Base-by-base conservation (phyloP, 2,888 invertebrate genomes). In the Campaea margaritaria region DNA sequence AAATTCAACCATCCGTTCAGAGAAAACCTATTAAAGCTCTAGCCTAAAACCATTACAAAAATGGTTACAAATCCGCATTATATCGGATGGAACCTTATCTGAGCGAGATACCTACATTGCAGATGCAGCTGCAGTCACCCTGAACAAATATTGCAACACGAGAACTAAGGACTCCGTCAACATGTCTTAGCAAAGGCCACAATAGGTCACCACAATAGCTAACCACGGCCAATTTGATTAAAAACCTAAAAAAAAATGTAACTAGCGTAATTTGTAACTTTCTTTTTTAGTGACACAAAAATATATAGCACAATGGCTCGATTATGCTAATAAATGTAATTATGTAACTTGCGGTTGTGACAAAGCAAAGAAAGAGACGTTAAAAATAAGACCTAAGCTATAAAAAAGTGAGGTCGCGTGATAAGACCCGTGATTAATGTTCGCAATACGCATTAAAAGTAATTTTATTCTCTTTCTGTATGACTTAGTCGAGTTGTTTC, bases 401-500 rank as follows among this genome's bases (percentile, higher is more conserved):
- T 64, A 65, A 63, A 64, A 55, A 66, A 58, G 53, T 57, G 62
- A 60, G 64, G 59, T 70, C 57, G 67, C 68, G 70, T 68, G 68
- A 66, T 70, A 67, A 66, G 52, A 61, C 54, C 28, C 59, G 52
- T 67, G 65, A 67, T 65, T 84, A 81, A 83, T 79, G 82, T 74
- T 70, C 70, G 65, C 72, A 74, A 72, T 79, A 78, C 76, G 74
- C 76, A 83, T 80, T 79, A 76, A 79, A 81, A 74, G 72, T 77
- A 78, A 78, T 77, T 79, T 80, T 76, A 78, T 80, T 77, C 75
- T 69, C 69, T 74, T 74, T 79, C 76, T 71, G 71, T 75, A 70
- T 70, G 72, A 74, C 74, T 76, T 73, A 69, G 61, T 65, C 58
- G 77, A 72, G 67, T 76, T 73, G 59, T 55, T 56, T 56, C 48